Conservation (phyloP, 2,888 invertebrate species). For the Pandemis heparana region DNA sequence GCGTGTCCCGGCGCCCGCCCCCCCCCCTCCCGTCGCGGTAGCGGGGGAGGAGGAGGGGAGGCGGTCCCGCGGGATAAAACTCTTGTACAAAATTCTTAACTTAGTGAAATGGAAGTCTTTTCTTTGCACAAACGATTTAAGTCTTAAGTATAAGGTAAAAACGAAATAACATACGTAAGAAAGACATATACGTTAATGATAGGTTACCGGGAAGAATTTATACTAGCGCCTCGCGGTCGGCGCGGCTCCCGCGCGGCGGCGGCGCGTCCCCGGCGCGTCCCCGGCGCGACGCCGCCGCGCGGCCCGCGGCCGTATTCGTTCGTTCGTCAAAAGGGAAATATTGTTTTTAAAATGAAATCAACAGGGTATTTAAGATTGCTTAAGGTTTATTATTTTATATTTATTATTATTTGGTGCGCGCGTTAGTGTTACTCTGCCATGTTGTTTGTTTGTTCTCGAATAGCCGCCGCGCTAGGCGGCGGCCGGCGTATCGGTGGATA, state of each 20-base stretch:
- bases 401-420: conserved; percentile 71
- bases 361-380: conserved; percentile 86
- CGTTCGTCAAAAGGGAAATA: conserved; percentile 38
- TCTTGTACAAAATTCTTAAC: conserved; percentile 74
- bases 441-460: conserved; percentile 52
- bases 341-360: conserved; percentile 75
- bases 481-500: conserved; percentile 29
- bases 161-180: conserved; percentile 85
- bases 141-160: conserved; percentile 72
- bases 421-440: conserved; percentile 63
- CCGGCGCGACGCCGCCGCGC: conserved; percentile 10
- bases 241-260: conserved; percentile 31
- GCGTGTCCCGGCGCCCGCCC: neutral
- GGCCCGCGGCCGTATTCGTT: conserved; percentile 21
- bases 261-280: conserved; percentile 40
- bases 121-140: conserved; percentile 76
- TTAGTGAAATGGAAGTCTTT: conserved; percentile 61
- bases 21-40: neutral
- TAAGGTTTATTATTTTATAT: conserved; percentile 84
- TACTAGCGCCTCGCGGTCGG: conserved; percentile 55
- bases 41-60: no score
- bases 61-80: conserved; percentile 45
- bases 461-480: conserved; percentile 20
- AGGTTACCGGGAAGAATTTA: conserved; percentile 82
- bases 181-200: conserved; percentile 85